Conservation (phyloP, 2,888 invertebrate genomes). For the Keiferia lycopersicella region DNA sequence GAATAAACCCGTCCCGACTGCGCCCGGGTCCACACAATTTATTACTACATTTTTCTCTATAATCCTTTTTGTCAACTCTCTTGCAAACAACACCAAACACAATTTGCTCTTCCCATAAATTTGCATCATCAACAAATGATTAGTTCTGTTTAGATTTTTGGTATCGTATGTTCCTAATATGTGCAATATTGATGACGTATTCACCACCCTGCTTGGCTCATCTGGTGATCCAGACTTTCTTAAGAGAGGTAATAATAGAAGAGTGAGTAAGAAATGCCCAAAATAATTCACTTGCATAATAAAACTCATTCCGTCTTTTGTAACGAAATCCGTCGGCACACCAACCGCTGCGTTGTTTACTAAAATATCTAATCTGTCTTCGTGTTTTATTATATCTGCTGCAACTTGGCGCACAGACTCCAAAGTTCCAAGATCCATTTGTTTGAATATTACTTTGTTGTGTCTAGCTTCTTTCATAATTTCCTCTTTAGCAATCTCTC, state of each 20-base stretch:
- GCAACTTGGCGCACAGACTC: slow-evolving; percentile 91
- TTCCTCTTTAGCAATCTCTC: slow-evolving; percentile 74
- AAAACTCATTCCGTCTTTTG: slow-evolving; percentile 87
- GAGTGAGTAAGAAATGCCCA: slow-evolving; percentile 94
- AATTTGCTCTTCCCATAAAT: slow-evolving; percentile 85
- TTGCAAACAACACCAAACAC: slow-evolving; percentile 86
- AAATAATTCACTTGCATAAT: slow-evolving; percentile 97
- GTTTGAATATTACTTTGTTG: slow-evolving; percentile 84
- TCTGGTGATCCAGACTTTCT: too few relatives aligned
- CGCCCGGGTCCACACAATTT: slow-evolving; percentile 83
- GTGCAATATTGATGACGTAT: slow-evolving; percentile 77
- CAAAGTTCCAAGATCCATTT: slow-evolving; percentile 87
- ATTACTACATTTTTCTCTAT: too few relatives aligned
- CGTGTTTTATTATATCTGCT: slow-evolving; percentile 85
- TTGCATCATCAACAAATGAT: slow-evolving; percentile 69
- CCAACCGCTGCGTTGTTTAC: slow-evolving; percentile 94
- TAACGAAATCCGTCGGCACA: slow-evolving; percentile 79
- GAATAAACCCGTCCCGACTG: slow-evolving; percentile 90
- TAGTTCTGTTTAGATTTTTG: slow-evolving; percentile 84
- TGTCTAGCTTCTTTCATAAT: slow-evolving; percentile 86
- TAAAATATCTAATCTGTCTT: slow-evolving; percentile 88
- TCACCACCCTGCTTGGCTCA: too few relatives aligned
- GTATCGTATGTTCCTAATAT: slow-evolving; percentile 85
- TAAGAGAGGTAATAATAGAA: slow-evolving; percentile 85
- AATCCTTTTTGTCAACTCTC: slow-evolving; percentile 74